Conservation (phyloP, 2,797 vertebrate genomes). For the Ibycter americanus region DNA sequence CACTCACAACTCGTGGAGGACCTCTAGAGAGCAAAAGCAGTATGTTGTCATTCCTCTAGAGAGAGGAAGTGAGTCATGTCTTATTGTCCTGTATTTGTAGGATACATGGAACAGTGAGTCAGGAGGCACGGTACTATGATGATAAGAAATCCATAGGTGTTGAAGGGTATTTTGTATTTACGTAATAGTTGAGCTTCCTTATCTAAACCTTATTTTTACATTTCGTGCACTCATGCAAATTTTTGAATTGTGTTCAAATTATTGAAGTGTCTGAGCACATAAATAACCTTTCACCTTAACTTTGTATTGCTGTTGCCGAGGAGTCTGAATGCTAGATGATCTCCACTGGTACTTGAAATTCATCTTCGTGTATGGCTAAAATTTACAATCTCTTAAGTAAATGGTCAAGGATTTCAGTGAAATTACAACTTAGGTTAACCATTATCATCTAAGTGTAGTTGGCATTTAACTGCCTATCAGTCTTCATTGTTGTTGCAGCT, state of each 20-base stretch:
- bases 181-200: fast-evolving
- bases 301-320: not conserved
- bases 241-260: not conserved
- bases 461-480: not conserved
- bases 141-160: not conserved
- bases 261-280: not conserved
- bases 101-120: not conserved
- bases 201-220: not conserved
- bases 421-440: not conserved
- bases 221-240: fast-evolving
- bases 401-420: not conserved
- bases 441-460: not conserved
- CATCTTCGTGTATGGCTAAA: not conserved
- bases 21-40: not conserved
- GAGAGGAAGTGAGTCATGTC: not conserved
- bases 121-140: fast-evolving
- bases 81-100: fast-evolving
- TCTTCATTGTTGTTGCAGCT: not conserved
- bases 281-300: not conserved
- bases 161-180: not conserved
- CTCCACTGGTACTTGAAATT: not conserved
- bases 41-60: not conserved
- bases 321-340: not conserved
- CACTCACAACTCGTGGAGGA: not conserved
- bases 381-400: not conserved